Percentiles rank a stretch among this genome's conserved stretches.
Conservation (phyloP, 2,888 invertebrate species). For the Sesia bembeciformis region DNA sequence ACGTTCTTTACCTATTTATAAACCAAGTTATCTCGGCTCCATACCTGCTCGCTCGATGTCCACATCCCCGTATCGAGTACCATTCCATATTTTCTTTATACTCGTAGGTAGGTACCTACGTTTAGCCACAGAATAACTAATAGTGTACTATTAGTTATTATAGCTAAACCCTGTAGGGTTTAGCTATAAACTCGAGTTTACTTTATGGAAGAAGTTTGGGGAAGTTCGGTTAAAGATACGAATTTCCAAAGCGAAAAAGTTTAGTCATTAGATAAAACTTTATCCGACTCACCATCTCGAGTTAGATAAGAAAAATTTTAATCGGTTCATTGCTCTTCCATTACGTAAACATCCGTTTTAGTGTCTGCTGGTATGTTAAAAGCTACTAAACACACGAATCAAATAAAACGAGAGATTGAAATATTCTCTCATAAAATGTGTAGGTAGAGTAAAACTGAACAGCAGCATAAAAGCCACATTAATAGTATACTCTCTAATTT, state of each 20-base stretch:
- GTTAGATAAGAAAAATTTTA: neutral
- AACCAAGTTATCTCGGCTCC: constrained; percentile 48
- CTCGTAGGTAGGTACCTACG: no score
- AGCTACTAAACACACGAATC: neutral
- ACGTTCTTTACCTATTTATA: constrained; percentile 73
- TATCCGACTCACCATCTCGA: neutral
- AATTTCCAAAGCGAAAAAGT: no score
- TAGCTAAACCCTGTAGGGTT: no score
- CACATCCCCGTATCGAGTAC: no score
- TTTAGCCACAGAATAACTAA: no score
- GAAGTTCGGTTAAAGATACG: no score
- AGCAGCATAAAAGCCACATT: constrained; percentile 1
- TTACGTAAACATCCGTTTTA: neutral
- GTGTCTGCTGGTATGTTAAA: neutral
- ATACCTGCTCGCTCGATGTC: constrained; percentile 43
- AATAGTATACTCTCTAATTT: constrained; percentile 13
- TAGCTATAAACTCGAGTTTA: no score
- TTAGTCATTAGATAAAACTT: no score
- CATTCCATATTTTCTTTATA: no score
- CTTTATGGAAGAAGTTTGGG: no score
- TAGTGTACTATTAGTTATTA: no score
- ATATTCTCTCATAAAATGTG: constrained; percentile 1
- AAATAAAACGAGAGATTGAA: neutral
- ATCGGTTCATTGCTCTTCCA: no score
- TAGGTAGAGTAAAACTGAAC: neutral